These are phyloP conservation scores for Drosophila mettleri DNA, from an alignment of 2,888 invertebrate genomes.

Conservation along the genomic window DNA sequence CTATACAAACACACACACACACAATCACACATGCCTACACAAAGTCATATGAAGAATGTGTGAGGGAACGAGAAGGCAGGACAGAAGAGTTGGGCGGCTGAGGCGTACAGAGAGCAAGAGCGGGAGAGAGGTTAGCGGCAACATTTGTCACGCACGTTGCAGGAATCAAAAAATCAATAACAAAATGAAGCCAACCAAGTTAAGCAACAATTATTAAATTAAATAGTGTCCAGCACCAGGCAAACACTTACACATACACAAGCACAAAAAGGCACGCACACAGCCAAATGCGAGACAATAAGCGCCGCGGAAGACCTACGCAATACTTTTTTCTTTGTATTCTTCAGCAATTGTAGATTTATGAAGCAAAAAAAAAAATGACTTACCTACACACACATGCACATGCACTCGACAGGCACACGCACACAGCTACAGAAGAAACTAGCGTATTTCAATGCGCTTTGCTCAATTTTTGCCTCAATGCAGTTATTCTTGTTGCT, in stretches of 20 bases:
- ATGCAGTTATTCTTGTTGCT: neutral
- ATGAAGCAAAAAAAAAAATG: conserved; percentile 1
- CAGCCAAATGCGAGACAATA: conserved; percentile 26
- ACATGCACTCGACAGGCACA: conserved; percentile 6
- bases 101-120: too few species aligned
- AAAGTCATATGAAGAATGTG: neutral
- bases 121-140: neutral
- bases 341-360: conserved; percentile 18
- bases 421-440: neutral
- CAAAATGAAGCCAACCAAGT: conserved; percentile 39
- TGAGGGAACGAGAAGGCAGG: neutral
- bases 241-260: conserved; percentile 24
- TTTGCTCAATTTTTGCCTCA: conserved; percentile 9
- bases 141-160: conserved; percentile 55
- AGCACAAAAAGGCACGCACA: neutral
- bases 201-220: conserved; percentile 26
- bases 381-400: conserved; percentile 36
- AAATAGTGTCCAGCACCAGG: conserved; percentile 9
- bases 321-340: conserved; percentile 5
- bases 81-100: neutral
- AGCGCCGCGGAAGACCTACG: conserved; percentile 24
- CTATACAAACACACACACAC: conserved; percentile 23
- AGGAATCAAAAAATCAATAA: conserved; percentile 47
- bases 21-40: conserved; percentile 16
- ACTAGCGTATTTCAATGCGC: conserved; percentile 19